Evolutionary conservation across 2,888 invertebrate genomes (phyloP).

Genomic region (Monoplex corrugatus): DNA sequence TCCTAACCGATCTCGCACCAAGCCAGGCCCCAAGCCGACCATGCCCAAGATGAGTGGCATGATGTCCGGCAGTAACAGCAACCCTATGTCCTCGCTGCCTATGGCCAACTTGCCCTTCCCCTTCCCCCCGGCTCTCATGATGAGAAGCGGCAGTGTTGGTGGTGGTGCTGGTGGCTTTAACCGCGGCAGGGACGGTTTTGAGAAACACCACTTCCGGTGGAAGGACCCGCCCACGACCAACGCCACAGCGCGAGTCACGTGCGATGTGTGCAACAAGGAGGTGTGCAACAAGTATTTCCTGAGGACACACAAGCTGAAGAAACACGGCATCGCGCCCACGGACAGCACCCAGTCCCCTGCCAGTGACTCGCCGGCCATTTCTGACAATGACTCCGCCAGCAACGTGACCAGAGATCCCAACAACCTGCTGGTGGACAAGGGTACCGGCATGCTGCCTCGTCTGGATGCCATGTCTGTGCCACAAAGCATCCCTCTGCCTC

Average conservation of each 20-base stretch:
- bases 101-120: conserved; percentile 41
- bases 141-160: conserved; percentile 46
- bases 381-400: conserved; percentile 73
- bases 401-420: conserved; percentile 72
- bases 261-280: conserved; percentile 81
- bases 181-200: conserved; percentile 60
- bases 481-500: conserved; percentile 54
- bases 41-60: conserved; percentile 42
- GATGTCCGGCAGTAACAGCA: conserved; percentile 16
- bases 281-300: conserved; percentile 82
- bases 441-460: conserved; percentile 29
- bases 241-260: conserved; percentile 73
- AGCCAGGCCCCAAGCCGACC: conserved; percentile 28
- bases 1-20: conserved; percentile 38
- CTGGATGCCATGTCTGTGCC: conserved; percentile 44
- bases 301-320: conserved; percentile 81
- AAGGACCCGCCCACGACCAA: conserved; percentile 79
- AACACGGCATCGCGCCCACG: conserved; percentile 79
- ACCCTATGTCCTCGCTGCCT: background rate
- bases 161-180: conserved; percentile 51
- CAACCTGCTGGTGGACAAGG: conserved; percentile 50
- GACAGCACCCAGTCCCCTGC: conserved; percentile 68
- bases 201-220: conserved; percentile 75
- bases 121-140: conserved; percentile 13
- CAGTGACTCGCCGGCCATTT: conserved; percentile 69